phyloP scores from a whole-genome alignment of 2,888 invertebrate genomes.

The Tenthredo scrophulariae region DNA sequence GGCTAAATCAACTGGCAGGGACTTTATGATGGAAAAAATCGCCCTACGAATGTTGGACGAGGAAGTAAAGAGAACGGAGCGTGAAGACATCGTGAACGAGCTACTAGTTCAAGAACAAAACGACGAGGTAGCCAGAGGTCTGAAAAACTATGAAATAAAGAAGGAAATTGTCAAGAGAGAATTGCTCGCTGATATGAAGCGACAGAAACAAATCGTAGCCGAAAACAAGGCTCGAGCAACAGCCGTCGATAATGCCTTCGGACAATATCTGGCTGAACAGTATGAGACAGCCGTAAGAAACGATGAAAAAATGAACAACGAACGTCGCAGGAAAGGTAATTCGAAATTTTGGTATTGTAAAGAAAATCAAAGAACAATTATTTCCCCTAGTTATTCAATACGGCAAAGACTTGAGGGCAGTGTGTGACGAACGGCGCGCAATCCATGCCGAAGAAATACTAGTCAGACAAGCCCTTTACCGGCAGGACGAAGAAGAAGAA shows the following conservation, averaged over 20 bases:
- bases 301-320: slow-evolving; percentile 53
- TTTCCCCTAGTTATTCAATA: slow-evolving; percentile 55
- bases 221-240: slow-evolving; percentile 60
- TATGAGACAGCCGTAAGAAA: slow-evolving; percentile 53
- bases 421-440: slow-evolving; percentile 37
- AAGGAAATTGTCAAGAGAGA: slow-evolving; percentile 56
- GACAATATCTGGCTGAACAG: slow-evolving; percentile 60
- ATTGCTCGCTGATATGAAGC: slow-evolving; percentile 59
- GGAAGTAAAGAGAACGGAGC: slow-evolving; percentile 57
- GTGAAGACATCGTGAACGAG: slow-evolving; percentile 59
- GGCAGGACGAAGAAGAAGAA: slow-evolving; percentile 41
- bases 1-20: slow-evolving; percentile 55
- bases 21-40: slow-evolving; percentile 57
- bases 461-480: slow-evolving; percentile 42
- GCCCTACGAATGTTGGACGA: slow-evolving; percentile 59
- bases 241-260: slow-evolving; percentile 62
- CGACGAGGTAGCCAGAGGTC: slow-evolving; percentile 42
- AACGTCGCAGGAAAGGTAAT: slow-evolving; percentile 56
- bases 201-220: slow-evolving; percentile 53
- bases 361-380: not conserved
- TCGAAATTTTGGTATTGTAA: not conserved
- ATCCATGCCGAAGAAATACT: slow-evolving; percentile 54
- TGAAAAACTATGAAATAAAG: not conserved
- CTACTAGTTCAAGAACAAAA: slow-evolving; percentile 59
- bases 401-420: slow-evolving; percentile 53